Base-by-base conservation (phyloP, 1,140 invertebrate species). In the Drosophila paulistorum region DNA sequence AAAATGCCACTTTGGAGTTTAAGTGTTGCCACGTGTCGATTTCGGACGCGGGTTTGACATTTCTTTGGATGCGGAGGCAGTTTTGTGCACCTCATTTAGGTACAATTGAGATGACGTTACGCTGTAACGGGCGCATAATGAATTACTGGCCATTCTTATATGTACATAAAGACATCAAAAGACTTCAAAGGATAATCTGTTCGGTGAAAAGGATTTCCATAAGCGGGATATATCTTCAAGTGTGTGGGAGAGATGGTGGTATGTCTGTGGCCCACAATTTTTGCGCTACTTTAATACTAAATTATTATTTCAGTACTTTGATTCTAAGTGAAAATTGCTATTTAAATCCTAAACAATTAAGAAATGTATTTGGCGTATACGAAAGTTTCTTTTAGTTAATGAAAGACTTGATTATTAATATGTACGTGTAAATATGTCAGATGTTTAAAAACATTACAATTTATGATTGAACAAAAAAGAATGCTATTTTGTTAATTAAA, bases 1-100 rank as follows among this genome's bases (percentile, higher is more conserved):
- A 78, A 78, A 72, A 78, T 72, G 75, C 76, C 76, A 78, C 76
- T 78, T 78, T 42, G 39, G 75, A 68, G 51, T 78, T 37, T 78
- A 78, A 78, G 76, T 78, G 76, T 66, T n/a, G 68, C 68, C 76
- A 78, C 76, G 76, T 78, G 76, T 58, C 48, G 30, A 11, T 10
- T n/a, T 23, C 10, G 51, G 39, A 45, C 60, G 23, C 57, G 54
- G 26, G 37, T 13, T 37, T 45, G 45, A 55, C 35, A 58, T 63
- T 68, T 74, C n/a, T 68, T 45, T 57, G 33, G 63, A 74, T 41
- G 35, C 23, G 48, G 63, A 74, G 48, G 35, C 33, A 63, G 74
- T 69, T 59, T 59, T 59, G 57, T 37, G 54, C 63, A 33, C 66
- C 68, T 77, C 57, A 70, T 70, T 70, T 65, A 70, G 30, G 45